Evolutionary conservation across 2,113 vertebrate species (phyloP).

Genomic region (Eubucco bourcierii): DNA sequence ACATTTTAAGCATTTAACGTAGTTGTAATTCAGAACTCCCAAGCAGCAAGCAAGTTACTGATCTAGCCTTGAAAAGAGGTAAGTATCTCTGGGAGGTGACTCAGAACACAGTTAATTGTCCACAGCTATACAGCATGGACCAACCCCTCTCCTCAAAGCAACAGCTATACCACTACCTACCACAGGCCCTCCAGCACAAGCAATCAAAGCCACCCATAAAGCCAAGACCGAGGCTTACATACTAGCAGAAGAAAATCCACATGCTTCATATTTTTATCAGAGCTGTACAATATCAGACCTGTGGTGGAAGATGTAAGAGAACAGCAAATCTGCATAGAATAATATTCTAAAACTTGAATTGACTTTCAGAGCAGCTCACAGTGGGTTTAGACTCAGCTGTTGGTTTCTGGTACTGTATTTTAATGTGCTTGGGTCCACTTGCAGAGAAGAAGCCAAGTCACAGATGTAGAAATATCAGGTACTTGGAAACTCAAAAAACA

Average conservation of each 20-base stretch:
- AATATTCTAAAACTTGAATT: not conserved
- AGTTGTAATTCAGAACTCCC: conserved; percentile 22
- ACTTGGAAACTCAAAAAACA: conserved; percentile 4
- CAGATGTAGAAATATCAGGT: not conserved
- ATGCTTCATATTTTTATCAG: not conserved
- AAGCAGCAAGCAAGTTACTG: conserved; percentile 5
- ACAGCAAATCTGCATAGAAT: not conserved
- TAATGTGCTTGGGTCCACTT: not conserved
- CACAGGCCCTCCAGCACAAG: not conserved
- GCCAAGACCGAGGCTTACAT: not conserved
- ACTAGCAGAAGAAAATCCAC: not conserved
- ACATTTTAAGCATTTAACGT: not conserved
- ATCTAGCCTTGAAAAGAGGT: not conserved
- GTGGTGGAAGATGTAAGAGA: fast-evolving
- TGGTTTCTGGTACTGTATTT: not conserved
- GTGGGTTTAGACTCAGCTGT: not conserved
- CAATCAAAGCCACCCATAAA: not conserved
- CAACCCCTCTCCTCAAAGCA: not conserved
- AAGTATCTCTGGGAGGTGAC: not conserved
- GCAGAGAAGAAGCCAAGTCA: conserved; percentile 3
- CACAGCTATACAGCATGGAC: not conserved
- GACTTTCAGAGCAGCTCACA: not conserved
- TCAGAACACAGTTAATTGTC: not conserved
- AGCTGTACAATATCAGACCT: not conserved
- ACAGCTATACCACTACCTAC: not conserved